Percentiles rank a stretch among this genome's conserved stretches.
These are phyloP conservation scores for Aspiorhynchus laticeps DNA, from an alignment of 2,113 vertebrate species.

Conservation along the genomic window DNA sequence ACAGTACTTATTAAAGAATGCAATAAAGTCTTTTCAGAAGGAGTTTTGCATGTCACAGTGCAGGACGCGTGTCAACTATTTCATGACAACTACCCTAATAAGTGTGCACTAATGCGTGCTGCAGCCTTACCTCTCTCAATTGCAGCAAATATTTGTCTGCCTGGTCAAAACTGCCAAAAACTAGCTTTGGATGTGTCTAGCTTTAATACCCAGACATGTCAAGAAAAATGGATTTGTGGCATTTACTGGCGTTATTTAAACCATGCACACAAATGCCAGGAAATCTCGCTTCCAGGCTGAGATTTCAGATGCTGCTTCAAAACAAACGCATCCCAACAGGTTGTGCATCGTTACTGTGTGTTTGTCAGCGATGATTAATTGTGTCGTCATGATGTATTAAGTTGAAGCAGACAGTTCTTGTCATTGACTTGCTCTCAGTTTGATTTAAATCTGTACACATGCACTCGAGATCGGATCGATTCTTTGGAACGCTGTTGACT, in stretches of 20 bases:
- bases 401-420: conserved; percentile 14
- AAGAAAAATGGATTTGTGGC: not conserved
- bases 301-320: not conserved
- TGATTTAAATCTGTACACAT: conserved; percentile 44
- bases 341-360: not conserved
- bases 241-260: conserved; percentile 1
- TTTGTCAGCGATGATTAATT: not conserved
- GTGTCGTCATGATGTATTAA: not conserved
- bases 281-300: not conserved
- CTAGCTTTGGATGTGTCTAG: conserved; percentile 3
- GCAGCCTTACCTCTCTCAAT: not conserved
- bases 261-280: not conserved
- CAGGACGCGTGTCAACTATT: not conserved
- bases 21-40: not conserved
- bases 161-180: conserved; percentile 11
- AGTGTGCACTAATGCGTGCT: not conserved
- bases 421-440: conserved; percentile 28
- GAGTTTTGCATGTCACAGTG: not conserved
- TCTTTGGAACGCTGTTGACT: not conserved
- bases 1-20: not conserved
- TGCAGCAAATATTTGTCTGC: not conserved
- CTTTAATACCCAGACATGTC: conserved; percentile 7
- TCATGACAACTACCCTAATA: not conserved
- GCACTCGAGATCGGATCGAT: conserved; percentile 28
- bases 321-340: not conserved